A percentile compares a stretch with the other conserved stretches of the same genome.
These are phyloP conservation scores for Lophotis ruficrista DNA, from an alignment of 2,113 vertebrate species.

Conservation along the genomic window DNA sequence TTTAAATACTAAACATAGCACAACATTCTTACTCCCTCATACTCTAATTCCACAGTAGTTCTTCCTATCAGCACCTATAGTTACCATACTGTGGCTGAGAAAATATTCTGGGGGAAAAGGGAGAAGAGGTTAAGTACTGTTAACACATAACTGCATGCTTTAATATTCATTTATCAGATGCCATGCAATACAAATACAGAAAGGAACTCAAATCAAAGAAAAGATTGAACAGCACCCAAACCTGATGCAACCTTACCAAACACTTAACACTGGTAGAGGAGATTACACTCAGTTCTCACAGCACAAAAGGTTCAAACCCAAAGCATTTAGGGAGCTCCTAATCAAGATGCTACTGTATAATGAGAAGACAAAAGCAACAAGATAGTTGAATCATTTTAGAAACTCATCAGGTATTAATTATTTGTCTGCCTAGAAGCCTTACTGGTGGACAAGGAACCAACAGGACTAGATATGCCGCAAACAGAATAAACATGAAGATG, in stretches of 20 bases:
- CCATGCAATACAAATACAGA: not conserved
- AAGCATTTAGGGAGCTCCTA: not conserved
- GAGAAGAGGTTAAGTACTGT: not conserved
- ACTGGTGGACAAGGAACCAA: not conserved
- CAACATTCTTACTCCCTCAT: not conserved
- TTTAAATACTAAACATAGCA: not conserved
- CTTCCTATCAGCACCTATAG: not conserved
- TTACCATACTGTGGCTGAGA: not conserved
- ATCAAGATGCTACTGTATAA: slow-evolving; percentile 18
- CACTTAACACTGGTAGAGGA: not conserved
- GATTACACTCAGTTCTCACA: not conserved
- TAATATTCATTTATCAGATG: not conserved
- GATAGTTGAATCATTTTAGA: not conserved
- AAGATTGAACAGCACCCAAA: not conserved
- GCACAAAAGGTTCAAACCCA: not conserved
- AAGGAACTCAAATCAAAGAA: not conserved
- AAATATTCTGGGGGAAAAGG: not conserved
- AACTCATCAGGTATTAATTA: not conserved
- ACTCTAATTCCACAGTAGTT: not conserved
- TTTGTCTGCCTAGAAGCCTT: not conserved
- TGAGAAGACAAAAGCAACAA: not conserved
- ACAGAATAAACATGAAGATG: not conserved
- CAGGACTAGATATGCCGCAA: not conserved
- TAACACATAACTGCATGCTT: not conserved
- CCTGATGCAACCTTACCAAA: not conserved